Base-by-base conservation (phyloP, 2,888 invertebrate species). In the Drosophila multiciliata region DNA sequence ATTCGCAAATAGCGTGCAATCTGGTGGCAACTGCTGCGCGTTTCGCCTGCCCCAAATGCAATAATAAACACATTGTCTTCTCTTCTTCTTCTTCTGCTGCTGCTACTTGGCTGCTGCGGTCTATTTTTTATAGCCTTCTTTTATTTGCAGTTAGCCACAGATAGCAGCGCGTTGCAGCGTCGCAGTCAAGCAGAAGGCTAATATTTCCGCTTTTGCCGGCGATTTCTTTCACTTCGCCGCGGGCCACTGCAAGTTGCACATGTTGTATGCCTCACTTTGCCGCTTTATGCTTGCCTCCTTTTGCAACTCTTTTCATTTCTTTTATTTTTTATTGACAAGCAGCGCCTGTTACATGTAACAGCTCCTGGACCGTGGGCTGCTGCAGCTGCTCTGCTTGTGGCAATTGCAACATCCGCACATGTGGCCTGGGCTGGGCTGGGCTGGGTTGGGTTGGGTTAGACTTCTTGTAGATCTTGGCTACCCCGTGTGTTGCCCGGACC, bases 151-250 rank as follows among this genome's bases (percentile, higher is more conserved):
- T 68, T 70, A 65, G 62, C 65, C 68, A 58, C 76, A 38, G 55
- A 26, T 55, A 64, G 67, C 29, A 42, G 29, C 29, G 29, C 29
- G 29, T 29, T 29, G 29, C 61, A 40, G 32, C 40, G 66, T 55
- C 60, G 57, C 60, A 78, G 74, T 67, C 79, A 58, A 71, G 70
- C 70, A 75, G 66, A 83, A 82, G 80, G 79, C 85, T 87, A 89
- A 89, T 87, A 89, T 87, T 87, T 89, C 87, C 89, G 86, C 83
- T 85, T 81, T 87, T 87, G 81, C 67, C 73, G 77, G 84, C 80
- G 78, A 86, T 88, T 78, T 88, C 89, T 88, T 88, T 86, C 88
- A 86, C 86, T 85, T 83, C 72, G 73, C 85, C 78, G 77, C 88
- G 82, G 85, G 86, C 88, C 82, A 86, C 58, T 80, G 83, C 82